Percentiles rank a stretch among this genome's conserved stretches.
These are phyloP conservation scores for Centropus bengalensis DNA, from an alignment of 2,113 vertebrate genomes.

Conservation along the genomic window DNA sequence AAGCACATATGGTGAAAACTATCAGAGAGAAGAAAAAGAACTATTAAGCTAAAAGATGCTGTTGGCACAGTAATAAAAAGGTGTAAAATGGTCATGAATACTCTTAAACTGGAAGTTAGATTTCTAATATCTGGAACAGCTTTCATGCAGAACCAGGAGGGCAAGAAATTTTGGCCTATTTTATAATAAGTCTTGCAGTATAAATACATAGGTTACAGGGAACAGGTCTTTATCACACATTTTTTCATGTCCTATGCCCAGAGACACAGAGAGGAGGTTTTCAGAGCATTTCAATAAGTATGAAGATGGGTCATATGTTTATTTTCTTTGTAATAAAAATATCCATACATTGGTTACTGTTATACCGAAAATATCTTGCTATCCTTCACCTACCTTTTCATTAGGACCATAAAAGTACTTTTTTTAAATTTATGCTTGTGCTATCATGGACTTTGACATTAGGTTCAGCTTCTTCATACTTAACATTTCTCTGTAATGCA, in stretches of 20 bases:
- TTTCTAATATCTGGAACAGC: background rate
- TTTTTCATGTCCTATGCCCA: background rate
- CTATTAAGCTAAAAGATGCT: background rate
- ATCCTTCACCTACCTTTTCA: background rate
- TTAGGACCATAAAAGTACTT: background rate
- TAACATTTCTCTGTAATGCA: background rate
- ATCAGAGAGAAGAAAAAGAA: background rate
- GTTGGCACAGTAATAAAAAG: background rate
- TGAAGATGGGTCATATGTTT: background rate
- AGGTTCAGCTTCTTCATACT: background rate
- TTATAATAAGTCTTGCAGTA: slow-evolving; percentile 10
- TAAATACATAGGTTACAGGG: slow-evolving; percentile 3
- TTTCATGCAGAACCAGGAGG: background rate
- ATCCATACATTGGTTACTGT: background rate
- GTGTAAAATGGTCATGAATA: background rate
- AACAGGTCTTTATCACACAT: background rate
- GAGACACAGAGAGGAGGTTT: background rate
- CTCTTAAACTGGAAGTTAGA: background rate
- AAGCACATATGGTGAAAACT: background rate
- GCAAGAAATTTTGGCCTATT: background rate
- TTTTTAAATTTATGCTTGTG: background rate
- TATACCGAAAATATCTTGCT: background rate
- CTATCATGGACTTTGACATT: background rate
- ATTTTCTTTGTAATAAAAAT: background rate
- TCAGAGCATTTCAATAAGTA: background rate